A percentile compares a stretch with the other conserved stretches of the same genome.
Evolutionary conservation across 2,113 vertebrate species (phyloP).

Genomic region (Psittacara wagleri): DNA sequence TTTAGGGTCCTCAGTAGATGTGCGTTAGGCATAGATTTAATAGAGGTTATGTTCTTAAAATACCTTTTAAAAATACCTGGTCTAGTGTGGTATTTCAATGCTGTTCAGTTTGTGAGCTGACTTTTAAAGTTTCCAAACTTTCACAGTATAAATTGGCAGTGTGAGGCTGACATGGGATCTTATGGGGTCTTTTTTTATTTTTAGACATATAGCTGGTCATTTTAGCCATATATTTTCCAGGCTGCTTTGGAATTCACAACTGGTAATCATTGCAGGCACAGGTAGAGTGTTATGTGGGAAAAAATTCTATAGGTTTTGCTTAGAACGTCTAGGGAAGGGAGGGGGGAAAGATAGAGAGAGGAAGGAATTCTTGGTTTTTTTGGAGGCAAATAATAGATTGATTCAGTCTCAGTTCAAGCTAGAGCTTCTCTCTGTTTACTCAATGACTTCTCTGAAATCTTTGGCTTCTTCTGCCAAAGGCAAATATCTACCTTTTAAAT

Average conservation of each 20-base stretch:
- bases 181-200: neutral
- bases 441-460: neutral
- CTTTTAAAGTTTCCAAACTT: neutral
- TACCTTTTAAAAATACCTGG: neutral
- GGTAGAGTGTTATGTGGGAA: neutral
- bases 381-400: neutral
- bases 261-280: neutral
- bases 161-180: too few species aligned
- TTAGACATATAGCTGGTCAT: neutral
- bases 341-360: fast-evolving
- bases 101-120: neutral
- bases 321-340: neutral
- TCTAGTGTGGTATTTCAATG: neutral
- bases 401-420: neutral
- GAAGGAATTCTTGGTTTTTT: neutral
- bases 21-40: neutral
- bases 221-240: neutral
- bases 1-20: neutral
- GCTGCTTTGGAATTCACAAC: neutral
- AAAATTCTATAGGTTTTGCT: neutral
- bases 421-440: neutral
- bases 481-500: neutral
- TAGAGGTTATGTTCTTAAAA: neutral
- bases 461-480: neutral
- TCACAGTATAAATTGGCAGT: too few species aligned